phyloP scores from a whole-genome alignment of 2,797 vertebrate genomes.

The Anas capensis region DNA sequence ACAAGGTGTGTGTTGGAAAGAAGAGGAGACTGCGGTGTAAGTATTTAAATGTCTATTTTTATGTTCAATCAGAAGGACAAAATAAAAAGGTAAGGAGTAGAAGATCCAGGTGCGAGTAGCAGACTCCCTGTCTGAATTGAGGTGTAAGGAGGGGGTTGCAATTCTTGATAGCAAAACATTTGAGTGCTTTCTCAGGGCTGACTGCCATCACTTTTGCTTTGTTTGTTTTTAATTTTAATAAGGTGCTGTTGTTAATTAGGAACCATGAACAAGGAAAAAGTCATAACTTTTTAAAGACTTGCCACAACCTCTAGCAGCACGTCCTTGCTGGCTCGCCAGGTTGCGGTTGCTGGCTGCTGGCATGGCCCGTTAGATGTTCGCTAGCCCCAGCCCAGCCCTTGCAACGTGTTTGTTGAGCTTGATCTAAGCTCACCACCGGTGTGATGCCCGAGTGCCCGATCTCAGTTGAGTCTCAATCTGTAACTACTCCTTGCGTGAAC shows the following conservation, averaged over 20 bases:
- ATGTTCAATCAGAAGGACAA: neutral
- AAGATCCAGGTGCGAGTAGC: neutral
- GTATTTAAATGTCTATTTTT: neutral
- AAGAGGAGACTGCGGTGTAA: neutral
- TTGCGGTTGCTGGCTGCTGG: neutral
- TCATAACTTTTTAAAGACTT: rapidly evolving
- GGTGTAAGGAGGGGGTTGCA: neutral
- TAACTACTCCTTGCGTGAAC: neutral
- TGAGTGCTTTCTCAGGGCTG: neutral
- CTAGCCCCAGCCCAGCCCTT: rapidly evolving
- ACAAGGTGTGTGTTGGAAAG: neutral
- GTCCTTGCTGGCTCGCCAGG: rapidly evolving
- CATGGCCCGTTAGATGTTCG: rapidly evolving
- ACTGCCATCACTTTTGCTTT: neutral
- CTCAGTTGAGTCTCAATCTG: neutral
- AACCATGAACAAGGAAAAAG: neutral
- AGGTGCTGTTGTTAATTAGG: neutral
- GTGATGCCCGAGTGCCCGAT: rapidly evolving
- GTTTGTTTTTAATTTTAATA: neutral
- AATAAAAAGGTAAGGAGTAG: neutral
- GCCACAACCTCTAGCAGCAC: neutral
- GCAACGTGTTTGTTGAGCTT: rapidly evolving
- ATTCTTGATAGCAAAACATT: neutral
- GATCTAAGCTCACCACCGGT: rapidly evolving
- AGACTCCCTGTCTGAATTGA: neutral